Evolutionary conservation across 2,113 vertebrate species (phyloP).

Genomic region (Pipa parva): DNA sequence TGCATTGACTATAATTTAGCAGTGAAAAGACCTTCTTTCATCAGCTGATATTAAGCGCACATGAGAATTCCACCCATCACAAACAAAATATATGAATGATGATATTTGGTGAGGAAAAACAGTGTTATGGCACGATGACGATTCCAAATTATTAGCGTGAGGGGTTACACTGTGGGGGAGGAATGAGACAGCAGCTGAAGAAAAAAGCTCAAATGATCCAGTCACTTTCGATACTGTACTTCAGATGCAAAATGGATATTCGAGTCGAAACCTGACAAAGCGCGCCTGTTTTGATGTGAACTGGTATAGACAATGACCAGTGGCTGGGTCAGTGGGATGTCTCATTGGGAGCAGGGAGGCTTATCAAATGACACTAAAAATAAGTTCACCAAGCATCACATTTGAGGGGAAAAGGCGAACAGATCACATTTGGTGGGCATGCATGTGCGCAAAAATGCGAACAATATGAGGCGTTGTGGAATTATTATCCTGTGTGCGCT

Average conservation of each 20-base stretch:
- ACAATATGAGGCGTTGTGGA: slow-evolving; percentile 55
- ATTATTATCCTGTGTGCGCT: slow-evolving; percentile 84
- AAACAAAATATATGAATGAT: slow-evolving; percentile 68
- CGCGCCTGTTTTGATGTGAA: slow-evolving; percentile 91
- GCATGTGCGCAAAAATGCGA: slow-evolving; percentile 64
- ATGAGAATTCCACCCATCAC: slow-evolving; percentile 46
- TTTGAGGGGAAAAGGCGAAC: slow-evolving; percentile 73
- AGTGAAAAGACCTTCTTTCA: slow-evolving; percentile 66
- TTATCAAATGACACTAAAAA: slow-evolving; percentile 99
- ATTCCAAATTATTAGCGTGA: slow-evolving; percentile 82
- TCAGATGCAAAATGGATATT: slow-evolving; percentile 96
- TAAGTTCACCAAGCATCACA: slow-evolving; percentile 97
- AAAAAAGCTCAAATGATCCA: slow-evolving; percentile 95
- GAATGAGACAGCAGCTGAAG: slow-evolving; percentile 83
- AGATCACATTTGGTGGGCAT: slow-evolving; percentile 74
- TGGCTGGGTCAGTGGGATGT: slow-evolving; percentile 99
- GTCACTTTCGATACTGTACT: slow-evolving; percentile 97
- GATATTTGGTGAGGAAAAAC: slow-evolving; percentile 65
- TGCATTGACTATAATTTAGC: slow-evolving; percentile 50
- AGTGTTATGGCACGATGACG: slow-evolving; percentile 76
- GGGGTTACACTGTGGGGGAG: slow-evolving; percentile 77
- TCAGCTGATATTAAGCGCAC: slow-evolving; percentile 70
- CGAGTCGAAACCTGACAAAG: slow-evolving; percentile 98
- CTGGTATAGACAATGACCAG: slow-evolving; percentile 99
- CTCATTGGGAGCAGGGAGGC: slow-evolving; percentile 82